phyloP scores from a whole-genome alignment of 2,113 vertebrate genomes.

The Castor canadensis region DNA sequence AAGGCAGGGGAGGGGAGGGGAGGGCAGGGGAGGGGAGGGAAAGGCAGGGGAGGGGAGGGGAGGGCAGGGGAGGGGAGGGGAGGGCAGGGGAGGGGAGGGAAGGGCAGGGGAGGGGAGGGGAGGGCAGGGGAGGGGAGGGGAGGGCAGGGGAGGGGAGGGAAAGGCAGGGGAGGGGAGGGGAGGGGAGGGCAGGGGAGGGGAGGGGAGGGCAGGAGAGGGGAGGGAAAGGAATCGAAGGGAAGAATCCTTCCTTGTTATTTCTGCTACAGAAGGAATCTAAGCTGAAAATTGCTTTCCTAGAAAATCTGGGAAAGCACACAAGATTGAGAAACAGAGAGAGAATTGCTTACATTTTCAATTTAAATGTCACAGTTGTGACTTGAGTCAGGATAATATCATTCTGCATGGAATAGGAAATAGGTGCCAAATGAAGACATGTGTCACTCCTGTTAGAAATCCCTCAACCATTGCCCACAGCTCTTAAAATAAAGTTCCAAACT shows the following conservation, averaged over 20 bases:
- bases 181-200: too few relatives aligned
- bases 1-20: too few relatives aligned
- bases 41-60: too few relatives aligned
- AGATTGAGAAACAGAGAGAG: not conserved
- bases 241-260: slow-evolving; percentile 17
- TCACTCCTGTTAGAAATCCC: slow-evolving; percentile 16
- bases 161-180: too few relatives aligned
- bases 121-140: too few relatives aligned
- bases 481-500: slow-evolving; percentile 40
- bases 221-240: too few relatives aligned
- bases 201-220: too few relatives aligned
- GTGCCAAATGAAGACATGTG: slow-evolving; percentile 41
- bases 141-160: too few relatives aligned
- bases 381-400: slow-evolving; percentile 52
- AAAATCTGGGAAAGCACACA: slow-evolving; percentile 46
- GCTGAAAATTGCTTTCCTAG: slow-evolving; percentile 44
- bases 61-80: too few relatives aligned
- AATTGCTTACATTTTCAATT: slow-evolving; percentile 61
- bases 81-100: too few relatives aligned
- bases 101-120: too few relatives aligned
- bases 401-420: slow-evolving; percentile 30
- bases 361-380: slow-evolving; percentile 62
- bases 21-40: too few relatives aligned
- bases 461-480: not conserved
- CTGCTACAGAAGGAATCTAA: slow-evolving; percentile 15